Percentiles rank a stretch among this genome's conserved stretches.
Evolutionary conservation across 1,140 invertebrate species (phyloP).

Genomic region (Littorina saxatilis): DNA sequence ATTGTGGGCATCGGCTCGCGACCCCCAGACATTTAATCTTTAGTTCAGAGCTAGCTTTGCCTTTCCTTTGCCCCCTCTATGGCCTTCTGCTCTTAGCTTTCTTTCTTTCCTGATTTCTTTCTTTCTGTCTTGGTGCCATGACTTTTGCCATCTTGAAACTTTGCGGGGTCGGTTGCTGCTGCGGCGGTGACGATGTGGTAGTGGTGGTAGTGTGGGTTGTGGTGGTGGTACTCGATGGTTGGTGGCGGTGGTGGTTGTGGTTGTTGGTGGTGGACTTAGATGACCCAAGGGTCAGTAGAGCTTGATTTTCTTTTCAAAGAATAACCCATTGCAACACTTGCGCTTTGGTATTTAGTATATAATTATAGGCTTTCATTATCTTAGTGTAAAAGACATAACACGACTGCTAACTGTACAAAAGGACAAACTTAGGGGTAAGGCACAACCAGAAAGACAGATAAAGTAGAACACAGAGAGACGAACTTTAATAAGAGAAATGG

Average conservation of each 20-base stretch:
- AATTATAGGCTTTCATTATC: too few relatives aligned
- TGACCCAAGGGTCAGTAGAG: background rate
- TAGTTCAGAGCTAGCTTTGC: too few relatives aligned
- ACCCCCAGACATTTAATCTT: conserved; percentile 27
- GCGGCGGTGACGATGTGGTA: background rate
- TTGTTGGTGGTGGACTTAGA: background rate
- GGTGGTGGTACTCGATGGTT: background rate
- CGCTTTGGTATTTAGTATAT: too few relatives aligned
- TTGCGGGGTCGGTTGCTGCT: background rate
- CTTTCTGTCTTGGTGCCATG: background rate
- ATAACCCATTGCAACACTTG: too few relatives aligned
- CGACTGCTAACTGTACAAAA: background rate
- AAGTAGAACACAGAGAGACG: too few relatives aligned
- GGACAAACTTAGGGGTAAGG: background rate
- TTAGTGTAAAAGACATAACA: too few relatives aligned
- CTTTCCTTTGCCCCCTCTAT: too few relatives aligned
- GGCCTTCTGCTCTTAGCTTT: too few relatives aligned
- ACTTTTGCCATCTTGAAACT: conserved; percentile 27
- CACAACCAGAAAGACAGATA: background rate
- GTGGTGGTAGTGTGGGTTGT: conserved; percentile 3
- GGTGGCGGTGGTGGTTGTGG: background rate
- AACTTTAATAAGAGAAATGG: too few relatives aligned
- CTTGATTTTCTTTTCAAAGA: background rate
- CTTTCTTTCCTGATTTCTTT: too few relatives aligned
- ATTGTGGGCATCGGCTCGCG: too few relatives aligned